These are phyloP conservation scores for Cephus rjabovi DNA, from an alignment of 2,888 invertebrate species.

Conservation along the genomic window DNA sequence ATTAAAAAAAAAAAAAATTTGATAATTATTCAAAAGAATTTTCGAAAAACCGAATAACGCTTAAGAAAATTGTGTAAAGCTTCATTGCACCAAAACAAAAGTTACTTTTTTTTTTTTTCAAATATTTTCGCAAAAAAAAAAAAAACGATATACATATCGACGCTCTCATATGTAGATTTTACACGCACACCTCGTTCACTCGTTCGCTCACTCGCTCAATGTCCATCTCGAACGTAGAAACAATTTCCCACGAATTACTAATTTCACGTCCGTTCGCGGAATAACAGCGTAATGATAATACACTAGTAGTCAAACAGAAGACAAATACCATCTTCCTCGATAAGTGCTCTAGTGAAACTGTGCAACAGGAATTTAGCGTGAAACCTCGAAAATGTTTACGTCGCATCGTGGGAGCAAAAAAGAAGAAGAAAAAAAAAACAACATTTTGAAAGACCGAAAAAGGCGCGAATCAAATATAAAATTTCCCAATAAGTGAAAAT, in stretches of 20 bases:
- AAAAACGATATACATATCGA: neutral
- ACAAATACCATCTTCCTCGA: constrained; percentile 45
- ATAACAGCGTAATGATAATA: constrained; percentile 36
- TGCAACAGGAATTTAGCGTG: constrained; percentile 46
- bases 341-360: constrained; percentile 42
- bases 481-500: neutral
- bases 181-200: neutral
- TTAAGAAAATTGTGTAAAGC: neutral
- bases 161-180: neutral
- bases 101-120: neutral
- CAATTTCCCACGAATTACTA: neutral
- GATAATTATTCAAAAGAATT: neutral
- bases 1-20: neutral
- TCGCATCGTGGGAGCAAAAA: neutral
- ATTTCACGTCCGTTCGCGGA: constrained; percentile 23
- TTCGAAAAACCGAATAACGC: neutral
- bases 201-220: neutral
- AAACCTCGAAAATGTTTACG: neutral
- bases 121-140: neutral
- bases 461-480: too few species aligned
- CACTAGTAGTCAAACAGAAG: constrained; percentile 43
- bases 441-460: neutral
- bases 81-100: neutral
- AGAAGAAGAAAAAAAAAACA: neutral
- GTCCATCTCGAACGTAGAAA: neutral